Base-by-base conservation (phyloP, 2,113 vertebrate genomes). In the Pteropus alecto region DNA sequence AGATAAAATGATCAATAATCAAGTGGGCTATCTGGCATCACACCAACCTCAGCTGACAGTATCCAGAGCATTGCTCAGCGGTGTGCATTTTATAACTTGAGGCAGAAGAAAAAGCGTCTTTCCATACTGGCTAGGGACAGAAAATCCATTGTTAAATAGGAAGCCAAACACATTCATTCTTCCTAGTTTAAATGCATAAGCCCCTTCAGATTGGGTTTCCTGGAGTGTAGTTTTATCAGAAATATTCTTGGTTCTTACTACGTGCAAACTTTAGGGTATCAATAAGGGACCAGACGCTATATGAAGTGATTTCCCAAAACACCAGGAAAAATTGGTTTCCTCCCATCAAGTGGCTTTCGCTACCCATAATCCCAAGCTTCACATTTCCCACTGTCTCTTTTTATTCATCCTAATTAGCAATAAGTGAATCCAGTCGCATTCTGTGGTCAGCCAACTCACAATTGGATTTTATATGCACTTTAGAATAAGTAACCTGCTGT, bases 401-500 rank as follows among this genome's bases (percentile, higher is more conserved):
- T 78, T 56, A 96, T 94, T 97, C 78, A 43, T 24, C 81, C 18
- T 96, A 95, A 95, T 96, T 88, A 70, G 67, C 58, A 85, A 13
- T 83, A 96, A 96, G 71, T 81, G 85, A 91, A 94, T 93, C 87
- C 93, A 97, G 94, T 76, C 38, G 0, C 56, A 26, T 58, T 60
- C 87, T 86, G 30, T 56, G 73, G 41, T 67, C 76, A 86, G 94
- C 58, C 71, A 83, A 61, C 56, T 46, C 43, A 19, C 43, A 96
- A 68, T 77, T 97, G 93, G 41, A 85, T 96, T 96, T 96, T 81
- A 51, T 63, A 48, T 88, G 87, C n/a, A 35, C 46, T 94, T 96
- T 41, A 93, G 67, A 82, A 48, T 89, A 38, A 54, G 87, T 11
- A 51, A 65, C 61, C 73, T 94, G 71, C 43, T 26, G 5, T 65